phyloP scores from a whole-genome alignment of 2,113 vertebrate species.

The Nycticebus coucang region DNA sequence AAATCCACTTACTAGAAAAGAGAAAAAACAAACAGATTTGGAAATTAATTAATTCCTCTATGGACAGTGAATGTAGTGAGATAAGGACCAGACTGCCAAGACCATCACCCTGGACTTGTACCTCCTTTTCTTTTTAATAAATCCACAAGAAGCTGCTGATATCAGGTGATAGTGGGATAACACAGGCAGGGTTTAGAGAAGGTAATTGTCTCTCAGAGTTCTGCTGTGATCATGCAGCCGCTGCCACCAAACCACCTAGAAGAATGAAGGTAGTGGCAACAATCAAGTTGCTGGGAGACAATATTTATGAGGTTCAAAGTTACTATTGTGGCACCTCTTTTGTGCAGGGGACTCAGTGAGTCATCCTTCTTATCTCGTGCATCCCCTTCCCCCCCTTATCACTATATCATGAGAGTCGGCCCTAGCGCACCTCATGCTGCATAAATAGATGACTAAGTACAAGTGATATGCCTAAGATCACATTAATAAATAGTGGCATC shows the following conservation, averaged over 20 bases:
- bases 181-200: neutral
- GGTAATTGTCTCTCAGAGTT: neutral
- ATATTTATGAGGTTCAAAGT: neutral
- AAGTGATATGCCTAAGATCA: neutral
- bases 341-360: neutral
- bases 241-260: neutral
- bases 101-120: neutral
- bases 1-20: neutral
- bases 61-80: neutral
- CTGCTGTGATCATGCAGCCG: neutral
- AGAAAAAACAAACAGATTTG: neutral
- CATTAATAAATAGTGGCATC: neutral
- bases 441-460: neutral
- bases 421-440: fast-evolving
- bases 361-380: neutral
- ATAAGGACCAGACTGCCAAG: neutral
- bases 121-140: neutral
- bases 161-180: neutral
- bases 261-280: neutral
- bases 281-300: neutral
- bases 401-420: neutral
- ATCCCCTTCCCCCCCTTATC: neutral
- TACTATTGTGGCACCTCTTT: neutral
- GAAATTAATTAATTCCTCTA: conserved; percentile 2
- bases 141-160: neutral